phyloP scores from a whole-genome alignment of 2,797 vertebrate species.

The Aselliscus stoliczkanus region DNA sequence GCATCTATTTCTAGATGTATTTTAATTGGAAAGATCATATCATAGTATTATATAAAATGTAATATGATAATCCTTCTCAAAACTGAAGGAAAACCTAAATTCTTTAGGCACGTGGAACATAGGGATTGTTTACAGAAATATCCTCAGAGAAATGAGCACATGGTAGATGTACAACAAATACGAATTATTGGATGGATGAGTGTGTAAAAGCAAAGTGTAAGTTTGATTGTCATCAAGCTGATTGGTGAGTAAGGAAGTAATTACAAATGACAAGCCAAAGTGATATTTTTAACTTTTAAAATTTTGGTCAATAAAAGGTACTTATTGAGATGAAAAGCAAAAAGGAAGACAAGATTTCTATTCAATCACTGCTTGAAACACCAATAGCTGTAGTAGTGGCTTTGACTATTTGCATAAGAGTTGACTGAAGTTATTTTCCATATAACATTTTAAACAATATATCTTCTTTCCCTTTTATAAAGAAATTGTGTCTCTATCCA shows the following conservation, averaged over 20 bases:
- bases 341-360: not conserved
- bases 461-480: not conserved
- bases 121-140: not conserved
- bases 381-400: not conserved
- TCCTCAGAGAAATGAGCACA: not conserved
- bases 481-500: not conserved
- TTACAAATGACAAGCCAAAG: constrained; percentile 22
- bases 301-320: not conserved
- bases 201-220: not conserved
- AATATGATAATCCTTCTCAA: not conserved
- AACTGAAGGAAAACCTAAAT: not conserved
- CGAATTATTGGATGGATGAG: not conserved
- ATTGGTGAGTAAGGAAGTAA: not conserved
- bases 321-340: not conserved
- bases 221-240: not conserved
- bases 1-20: constrained; percentile 44
- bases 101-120: not conserved
- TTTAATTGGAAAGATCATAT: constrained; percentile 29
- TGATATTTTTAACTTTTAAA: not conserved
- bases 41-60: constrained; percentile 9
- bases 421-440: not conserved
- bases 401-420: not conserved
- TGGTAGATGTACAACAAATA: not conserved
- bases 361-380: not conserved
- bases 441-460: not conserved